Conservation (phyloP, 2,888 invertebrate species). For the Smittia sp. region DNA sequence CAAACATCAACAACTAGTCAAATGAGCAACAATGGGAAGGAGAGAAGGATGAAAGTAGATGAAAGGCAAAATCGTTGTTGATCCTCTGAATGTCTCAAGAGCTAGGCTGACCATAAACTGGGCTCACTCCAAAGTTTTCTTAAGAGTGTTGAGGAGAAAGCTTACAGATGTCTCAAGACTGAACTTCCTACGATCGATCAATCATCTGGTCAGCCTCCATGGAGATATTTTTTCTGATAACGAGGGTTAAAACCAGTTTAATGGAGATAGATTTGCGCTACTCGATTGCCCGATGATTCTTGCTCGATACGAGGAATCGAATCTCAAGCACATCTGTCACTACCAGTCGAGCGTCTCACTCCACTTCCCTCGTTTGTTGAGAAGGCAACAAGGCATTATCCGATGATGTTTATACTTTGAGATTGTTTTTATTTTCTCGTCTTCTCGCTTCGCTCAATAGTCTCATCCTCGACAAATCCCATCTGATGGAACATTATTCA, state of each 20-base stretch:
- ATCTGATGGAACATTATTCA: conserved; percentile 32
- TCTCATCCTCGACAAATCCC: conserved; percentile 25
- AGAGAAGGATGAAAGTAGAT: conserved; percentile 9
- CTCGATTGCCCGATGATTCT: not conserved
- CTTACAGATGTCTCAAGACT: too few relatives aligned
- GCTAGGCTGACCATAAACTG: too few relatives aligned
- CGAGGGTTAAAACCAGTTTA: conserved; percentile 39
- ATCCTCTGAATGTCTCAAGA: conserved; percentile 5
- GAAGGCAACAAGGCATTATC: conserved; percentile 22
- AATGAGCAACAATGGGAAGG: conserved; percentile 8
- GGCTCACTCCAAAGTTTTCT: too few relatives aligned
- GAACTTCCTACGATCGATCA: too few relatives aligned
- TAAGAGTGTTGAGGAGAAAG: too few relatives aligned
- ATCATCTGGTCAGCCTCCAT: not conserved
- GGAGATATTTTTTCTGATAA: not conserved
- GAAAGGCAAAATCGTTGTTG: conserved; percentile 37
- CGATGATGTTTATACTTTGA: conserved; percentile 23
- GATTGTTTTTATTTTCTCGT: not conserved
- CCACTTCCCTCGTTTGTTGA: not conserved
- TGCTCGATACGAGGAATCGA: not conserved
- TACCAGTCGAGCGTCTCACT: conserved; percentile 16
- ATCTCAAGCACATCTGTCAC: conserved; percentile 32
- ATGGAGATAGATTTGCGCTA: conserved; percentile 29
- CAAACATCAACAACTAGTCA: conserved; percentile 8
- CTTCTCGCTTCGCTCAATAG: conserved; percentile 9